Conservation (phyloP, 2,888 invertebrate species). For the Phanerotoma sp. region DNA sequence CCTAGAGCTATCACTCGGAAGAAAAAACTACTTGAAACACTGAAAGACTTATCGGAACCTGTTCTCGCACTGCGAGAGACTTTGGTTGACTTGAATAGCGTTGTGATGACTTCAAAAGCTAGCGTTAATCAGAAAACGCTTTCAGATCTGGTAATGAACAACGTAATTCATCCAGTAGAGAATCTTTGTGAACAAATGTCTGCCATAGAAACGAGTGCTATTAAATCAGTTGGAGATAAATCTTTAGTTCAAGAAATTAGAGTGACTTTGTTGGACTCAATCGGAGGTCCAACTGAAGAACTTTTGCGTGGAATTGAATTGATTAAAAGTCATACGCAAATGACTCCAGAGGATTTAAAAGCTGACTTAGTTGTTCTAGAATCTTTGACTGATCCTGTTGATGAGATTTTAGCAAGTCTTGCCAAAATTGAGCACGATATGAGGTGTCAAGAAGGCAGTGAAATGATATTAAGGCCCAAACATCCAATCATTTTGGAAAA, state of each 20-base stretch:
- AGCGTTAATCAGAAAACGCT: conserved; percentile 35
- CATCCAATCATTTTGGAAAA: conserved; percentile 48
- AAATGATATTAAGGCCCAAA: conserved; percentile 38
- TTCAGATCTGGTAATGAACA: conserved; percentile 38
- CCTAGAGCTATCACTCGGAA: too few relatives aligned
- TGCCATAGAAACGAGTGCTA: conserved; percentile 44
- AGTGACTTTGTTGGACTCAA: conserved; percentile 48
- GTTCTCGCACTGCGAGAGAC: conserved; percentile 42
- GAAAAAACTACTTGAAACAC: conserved; percentile 39
- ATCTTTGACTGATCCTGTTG: conserved; percentile 58
- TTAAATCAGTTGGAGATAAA: conserved; percentile 45
- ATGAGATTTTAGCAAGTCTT: conserved; percentile 50
- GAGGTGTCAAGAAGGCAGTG: conserved; percentile 39
- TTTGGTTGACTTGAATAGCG: conserved; percentile 39
- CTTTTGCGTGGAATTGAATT: conserved; percentile 50
- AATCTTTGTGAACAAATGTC: conserved; percentile 48
- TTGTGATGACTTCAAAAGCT: conserved; percentile 30
- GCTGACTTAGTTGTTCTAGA: conserved; percentile 51
- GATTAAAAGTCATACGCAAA: conserved; percentile 41
- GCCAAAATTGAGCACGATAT: conserved; percentile 48
- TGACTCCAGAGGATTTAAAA: conserved; percentile 33
- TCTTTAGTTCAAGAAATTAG: conserved; percentile 44
- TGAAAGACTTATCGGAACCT: conserved; percentile 41
- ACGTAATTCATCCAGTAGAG: conserved; percentile 47
- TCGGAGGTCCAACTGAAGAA: conserved; percentile 53